Conservation (phyloP, 1,140 invertebrate species). For the Bemisia tabaci region DNA sequence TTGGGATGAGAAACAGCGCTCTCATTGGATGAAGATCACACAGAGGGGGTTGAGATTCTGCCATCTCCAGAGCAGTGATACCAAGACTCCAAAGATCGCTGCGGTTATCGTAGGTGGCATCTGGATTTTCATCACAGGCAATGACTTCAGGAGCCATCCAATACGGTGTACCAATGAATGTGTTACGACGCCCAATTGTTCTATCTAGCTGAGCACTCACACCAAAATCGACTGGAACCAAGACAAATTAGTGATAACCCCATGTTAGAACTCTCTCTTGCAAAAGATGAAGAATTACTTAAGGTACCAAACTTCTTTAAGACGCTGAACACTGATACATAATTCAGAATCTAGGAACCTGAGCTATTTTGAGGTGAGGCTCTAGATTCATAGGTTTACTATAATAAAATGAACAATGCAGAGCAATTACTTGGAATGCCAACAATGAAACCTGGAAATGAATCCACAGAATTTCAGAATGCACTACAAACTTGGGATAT, state of each 20-base stretch:
- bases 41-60: conserved; percentile 96
- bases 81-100: conserved; percentile 19
- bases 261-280: too few relatives aligned
- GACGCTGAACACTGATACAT: too few relatives aligned
- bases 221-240: conserved; percentile 88
- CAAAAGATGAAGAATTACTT: too few relatives aligned
- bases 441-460: too few relatives aligned
- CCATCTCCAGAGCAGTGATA: conserved; percentile 99
- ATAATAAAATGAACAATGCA: too few relatives aligned
- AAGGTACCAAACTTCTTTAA: too few relatives aligned
- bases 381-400: too few relatives aligned
- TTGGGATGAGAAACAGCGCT: conserved; percentile 93
- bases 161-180: conserved; percentile 98
- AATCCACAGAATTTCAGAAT: too few relatives aligned
- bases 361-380: too few relatives aligned
- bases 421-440: too few relatives aligned
- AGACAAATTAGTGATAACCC: background rate
- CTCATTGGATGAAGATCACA: conserved; percentile 99
- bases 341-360: too few relatives aligned
- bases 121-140: conserved; percentile 98
- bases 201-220: conserved; percentile 98
- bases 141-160: conserved; percentile 99
- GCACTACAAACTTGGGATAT: too few relatives aligned
- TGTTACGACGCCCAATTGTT: conserved; percentile 96
- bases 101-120: conserved; percentile 98